phyloP scores from a whole-genome alignment of 2,113 vertebrate genomes.

The Heterotilapia buettikoferi region DNA sequence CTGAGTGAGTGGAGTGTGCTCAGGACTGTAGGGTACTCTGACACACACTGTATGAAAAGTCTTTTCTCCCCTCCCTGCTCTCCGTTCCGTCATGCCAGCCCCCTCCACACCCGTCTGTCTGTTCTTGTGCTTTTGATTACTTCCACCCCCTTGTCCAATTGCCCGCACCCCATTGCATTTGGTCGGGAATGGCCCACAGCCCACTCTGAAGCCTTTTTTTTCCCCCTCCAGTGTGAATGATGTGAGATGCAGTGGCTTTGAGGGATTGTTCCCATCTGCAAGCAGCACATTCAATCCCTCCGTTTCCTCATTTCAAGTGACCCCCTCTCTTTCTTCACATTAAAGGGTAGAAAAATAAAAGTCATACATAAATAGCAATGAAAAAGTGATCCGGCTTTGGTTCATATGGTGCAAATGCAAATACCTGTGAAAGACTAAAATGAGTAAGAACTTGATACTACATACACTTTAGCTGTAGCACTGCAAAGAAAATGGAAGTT shows the following conservation, averaged over 20 bases:
- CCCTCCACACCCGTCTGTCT: conserved; percentile 39
- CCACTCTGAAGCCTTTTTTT: not conserved
- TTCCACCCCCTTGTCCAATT: conserved; percentile 35
- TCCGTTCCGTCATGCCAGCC: conserved; percentile 27
- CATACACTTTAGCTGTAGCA: not conserved
- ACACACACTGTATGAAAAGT: conserved; percentile 37
- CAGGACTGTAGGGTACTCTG: conserved; percentile 39
- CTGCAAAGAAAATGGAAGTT: not conserved
- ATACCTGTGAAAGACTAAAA: not conserved
- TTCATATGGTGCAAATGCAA: not conserved
- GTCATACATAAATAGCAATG: not conserved
- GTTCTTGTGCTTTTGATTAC: not conserved
- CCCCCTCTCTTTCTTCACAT: not conserved
- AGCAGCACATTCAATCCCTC: not conserved
- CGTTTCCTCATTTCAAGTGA: not conserved
- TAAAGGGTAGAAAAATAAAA: not conserved
- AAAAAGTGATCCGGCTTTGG: not conserved
- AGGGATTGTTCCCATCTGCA: conserved; percentile 46
- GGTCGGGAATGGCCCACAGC: not conserved
- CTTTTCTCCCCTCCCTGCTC: conserved; percentile 32
- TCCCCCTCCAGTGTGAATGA: conserved; percentile 5
- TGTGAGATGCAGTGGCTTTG: conserved; percentile 18
- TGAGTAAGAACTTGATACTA: not conserved
- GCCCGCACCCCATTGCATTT: conserved; percentile 38
- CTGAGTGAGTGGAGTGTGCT: conserved; percentile 20